Conservation (phyloP, 2,797 vertebrate genomes). For the Malurus splendens region DNA sequence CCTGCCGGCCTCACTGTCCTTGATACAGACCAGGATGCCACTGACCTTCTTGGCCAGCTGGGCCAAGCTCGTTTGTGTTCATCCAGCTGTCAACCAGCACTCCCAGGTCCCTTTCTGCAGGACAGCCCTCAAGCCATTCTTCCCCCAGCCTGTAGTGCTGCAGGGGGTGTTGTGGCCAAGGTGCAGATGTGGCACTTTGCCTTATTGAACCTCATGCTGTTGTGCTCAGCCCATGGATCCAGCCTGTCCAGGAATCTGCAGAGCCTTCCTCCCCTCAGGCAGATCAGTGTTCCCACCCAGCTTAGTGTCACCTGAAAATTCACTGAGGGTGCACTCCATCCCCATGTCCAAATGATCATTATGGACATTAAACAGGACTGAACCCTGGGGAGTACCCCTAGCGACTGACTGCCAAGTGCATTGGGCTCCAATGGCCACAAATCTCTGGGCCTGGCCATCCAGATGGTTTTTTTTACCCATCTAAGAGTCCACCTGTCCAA, state of each 20-base stretch:
- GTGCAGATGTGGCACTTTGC: background rate
- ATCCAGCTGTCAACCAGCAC: background rate
- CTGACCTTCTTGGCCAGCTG: background rate
- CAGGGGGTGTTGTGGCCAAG: background rate
- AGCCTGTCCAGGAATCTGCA: background rate
- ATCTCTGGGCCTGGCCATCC: background rate
- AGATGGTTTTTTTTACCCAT: background rate
- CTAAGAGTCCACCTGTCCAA: background rate
- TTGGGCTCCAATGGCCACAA: background rate
- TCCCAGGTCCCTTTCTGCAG: background rate
- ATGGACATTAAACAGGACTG: background rate
- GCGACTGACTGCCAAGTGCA: background rate
- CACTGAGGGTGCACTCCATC: background rate
- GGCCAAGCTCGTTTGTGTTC: background rate
- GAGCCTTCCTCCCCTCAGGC: background rate
- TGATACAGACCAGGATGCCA: background rate
- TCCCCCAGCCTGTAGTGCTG: background rate
- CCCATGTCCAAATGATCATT: rapidly evolving
- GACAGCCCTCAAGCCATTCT: background rate
- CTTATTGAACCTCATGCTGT: background rate
- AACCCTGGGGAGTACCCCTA: rapidly evolving
- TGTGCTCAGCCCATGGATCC: background rate
- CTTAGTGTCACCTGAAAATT: background rate
- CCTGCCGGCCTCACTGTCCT: background rate
- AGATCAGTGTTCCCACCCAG: background rate